phyloP scores from a whole-genome alignment of 1,140 invertebrate genomes.

The Megathymus violae region DNA sequence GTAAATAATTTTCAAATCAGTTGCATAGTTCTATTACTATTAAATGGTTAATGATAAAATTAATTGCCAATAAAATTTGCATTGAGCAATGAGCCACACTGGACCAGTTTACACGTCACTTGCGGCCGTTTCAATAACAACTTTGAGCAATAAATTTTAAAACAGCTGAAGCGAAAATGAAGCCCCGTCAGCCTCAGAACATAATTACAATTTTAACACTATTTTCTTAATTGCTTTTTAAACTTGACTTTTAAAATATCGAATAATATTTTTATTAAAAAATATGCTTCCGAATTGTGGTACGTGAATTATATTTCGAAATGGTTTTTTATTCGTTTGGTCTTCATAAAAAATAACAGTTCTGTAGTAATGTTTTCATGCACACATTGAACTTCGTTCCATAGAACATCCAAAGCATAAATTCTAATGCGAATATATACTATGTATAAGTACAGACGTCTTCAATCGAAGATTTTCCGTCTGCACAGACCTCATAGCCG shows the following conservation, averaged over 20 bases:
- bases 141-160: slow-evolving; percentile 29
- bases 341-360: too few species aligned
- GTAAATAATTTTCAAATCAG: background rate
- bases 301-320: too few species aligned
- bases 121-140: slow-evolving; percentile 30
- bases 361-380: too few species aligned
- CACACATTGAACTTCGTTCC: too few species aligned
- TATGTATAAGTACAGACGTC: too few species aligned
- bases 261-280: background rate
- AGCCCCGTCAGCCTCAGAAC: slow-evolving; percentile 22
- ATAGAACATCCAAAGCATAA: too few species aligned
- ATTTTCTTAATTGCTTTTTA: slow-evolving; percentile 19
- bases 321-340: too few species aligned
- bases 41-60: slow-evolving; percentile 8
- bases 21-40: background rate
- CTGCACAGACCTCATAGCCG: too few species aligned
- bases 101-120: slow-evolving; percentile 22
- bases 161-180: slow-evolving; percentile 26
- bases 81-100: slow-evolving; percentile 14
- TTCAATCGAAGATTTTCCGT: too few species aligned
- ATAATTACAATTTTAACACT: slow-evolving; percentile 35
- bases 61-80: slow-evolving; percentile 6
- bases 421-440: too few species aligned
- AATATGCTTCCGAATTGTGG: too few species aligned
- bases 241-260: background rate